Conservation (phyloP, 2,888 invertebrate species). For the Acheta domesticus region DNA sequence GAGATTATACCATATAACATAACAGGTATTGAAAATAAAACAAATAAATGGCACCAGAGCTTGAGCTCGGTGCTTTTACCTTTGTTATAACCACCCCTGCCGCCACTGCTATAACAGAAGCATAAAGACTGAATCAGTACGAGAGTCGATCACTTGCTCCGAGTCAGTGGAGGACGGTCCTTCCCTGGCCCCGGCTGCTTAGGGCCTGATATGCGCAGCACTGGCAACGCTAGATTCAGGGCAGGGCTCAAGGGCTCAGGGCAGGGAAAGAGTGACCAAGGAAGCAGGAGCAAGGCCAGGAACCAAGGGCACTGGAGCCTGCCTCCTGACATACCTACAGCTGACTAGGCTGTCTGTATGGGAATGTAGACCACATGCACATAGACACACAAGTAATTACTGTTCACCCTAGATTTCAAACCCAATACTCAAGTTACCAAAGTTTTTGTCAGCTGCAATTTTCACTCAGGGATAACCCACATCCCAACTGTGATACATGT, state of each 20-base stretch:
- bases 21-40: slow-evolving; percentile 34
- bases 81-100: slow-evolving; percentile 94
- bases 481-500: no score
- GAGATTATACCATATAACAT: neutral
- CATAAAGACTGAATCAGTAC: slow-evolving; percentile 72
- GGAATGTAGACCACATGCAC: slow-evolving; percentile 3
- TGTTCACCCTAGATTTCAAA: neutral
- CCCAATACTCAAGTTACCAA: neutral
- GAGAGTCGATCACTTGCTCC: slow-evolving; percentile 40
- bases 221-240: slow-evolving; percentile 18
- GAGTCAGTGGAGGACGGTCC: slow-evolving; percentile 20
- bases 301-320: neutral
- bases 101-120: slow-evolving; percentile 88
- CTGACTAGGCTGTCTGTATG: neutral
- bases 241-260: slow-evolving; percentile 3
- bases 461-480: no score
- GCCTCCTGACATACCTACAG: slow-evolving; percentile 10
- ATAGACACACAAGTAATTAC: neutral
- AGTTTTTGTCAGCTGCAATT: no score
- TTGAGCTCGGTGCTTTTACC: slow-evolving; percentile 83
- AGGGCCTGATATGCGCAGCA: slow-evolving; percentile 20
- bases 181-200: slow-evolving; percentile 8
- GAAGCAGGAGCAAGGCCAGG: neutral
- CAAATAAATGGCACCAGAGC: slow-evolving; percentile 68
- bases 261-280: neutral